phyloP scores from a whole-genome alignment of 2,797 vertebrate genomes.

The Chiloscyllium punctatum region DNA sequence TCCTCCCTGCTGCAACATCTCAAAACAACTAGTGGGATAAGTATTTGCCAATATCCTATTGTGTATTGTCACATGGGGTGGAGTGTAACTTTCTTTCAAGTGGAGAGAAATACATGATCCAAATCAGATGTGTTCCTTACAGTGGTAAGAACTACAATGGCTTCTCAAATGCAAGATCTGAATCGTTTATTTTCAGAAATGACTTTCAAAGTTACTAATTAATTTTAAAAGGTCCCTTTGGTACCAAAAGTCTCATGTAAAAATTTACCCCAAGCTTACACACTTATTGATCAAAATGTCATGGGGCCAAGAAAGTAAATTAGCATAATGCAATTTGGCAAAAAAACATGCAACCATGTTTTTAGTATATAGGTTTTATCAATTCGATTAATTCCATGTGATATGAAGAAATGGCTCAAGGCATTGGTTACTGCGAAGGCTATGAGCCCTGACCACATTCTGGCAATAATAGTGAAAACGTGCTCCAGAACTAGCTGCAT shows the following conservation, averaged over 20 bases:
- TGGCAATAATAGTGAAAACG: no score
- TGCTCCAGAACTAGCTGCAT: no score
- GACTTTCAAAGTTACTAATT: conserved; percentile 22
- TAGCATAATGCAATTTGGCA: not conserved
- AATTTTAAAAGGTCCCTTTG: not conserved
- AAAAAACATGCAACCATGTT: not conserved
- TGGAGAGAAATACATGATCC: not conserved
- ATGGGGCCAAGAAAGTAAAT: not conserved
- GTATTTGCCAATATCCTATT: not conserved
- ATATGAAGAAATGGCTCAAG: no score
- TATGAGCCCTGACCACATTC: no score
- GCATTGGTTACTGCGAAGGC: no score
- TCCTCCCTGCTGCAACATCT: not conserved
- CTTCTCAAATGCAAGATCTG: not conserved
- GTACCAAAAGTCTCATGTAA: no score
- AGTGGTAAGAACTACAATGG: not conserved
- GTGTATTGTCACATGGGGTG: conserved; percentile 9
- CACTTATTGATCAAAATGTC: not conserved
- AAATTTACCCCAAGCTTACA: not conserved
- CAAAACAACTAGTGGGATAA: not conserved
- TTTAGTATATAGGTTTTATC: not conserved
- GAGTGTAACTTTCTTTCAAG: not conserved
- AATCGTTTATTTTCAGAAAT: conserved; percentile 2
- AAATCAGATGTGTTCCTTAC: not conserved
- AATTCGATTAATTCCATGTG: no score